Evolutionary conservation across 2,888 invertebrate species (phyloP), one percentile per base, ranked within the genome.

Genomic region (Thereva unica): DNA sequence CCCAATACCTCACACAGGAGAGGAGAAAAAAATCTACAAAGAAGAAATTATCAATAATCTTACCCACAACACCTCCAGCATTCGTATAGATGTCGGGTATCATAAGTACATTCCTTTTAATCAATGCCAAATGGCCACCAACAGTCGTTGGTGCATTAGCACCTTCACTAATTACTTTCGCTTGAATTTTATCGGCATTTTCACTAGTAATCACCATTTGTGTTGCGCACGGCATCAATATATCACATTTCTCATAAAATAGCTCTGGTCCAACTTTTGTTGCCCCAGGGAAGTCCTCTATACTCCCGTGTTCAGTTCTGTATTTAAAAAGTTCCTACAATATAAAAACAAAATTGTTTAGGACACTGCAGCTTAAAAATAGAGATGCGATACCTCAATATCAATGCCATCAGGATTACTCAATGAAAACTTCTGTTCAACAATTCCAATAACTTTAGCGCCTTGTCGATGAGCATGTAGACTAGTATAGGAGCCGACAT

Each of bases 61-160:
- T 57, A 71, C 71, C 71, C 0, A 97, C 97, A 52, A 98, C 97
- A 87, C 97, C 97, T 75, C 97, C 97, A 55, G 92, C 92, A 83
- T 93, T 93, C 76, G 91, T 88, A 82, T 89, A 92, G 77, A 95
- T 80, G 82, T 95, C 95, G 23, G 97, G 97, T 76, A 97, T 92
- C 65, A 97, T 90, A 37, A 98, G 85, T 73, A 96, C 88, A 78
- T 95, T 94, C 76, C 87, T 87, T 34, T 93, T 90, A 73, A 93
- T 85, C 61, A 97, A 86, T 76, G 97, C 92, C 78, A 90, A 86
- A 83, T 98, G 97, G 1, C 95, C 97, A 0, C 93, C 95, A 0
- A 96, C 95, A 0, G 97, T 98, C 1, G 93, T 93, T 5, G 97
- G 97, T 2, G 97, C 97, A 83, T 98, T 98, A 76, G 97, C 97